A percentile compares a stretch with the other conserved stretches of the same genome.
These are phyloP conservation scores for Oreochromis niloticus DNA, from an alignment of 2,113 vertebrate species.

Conservation along the genomic window DNA sequence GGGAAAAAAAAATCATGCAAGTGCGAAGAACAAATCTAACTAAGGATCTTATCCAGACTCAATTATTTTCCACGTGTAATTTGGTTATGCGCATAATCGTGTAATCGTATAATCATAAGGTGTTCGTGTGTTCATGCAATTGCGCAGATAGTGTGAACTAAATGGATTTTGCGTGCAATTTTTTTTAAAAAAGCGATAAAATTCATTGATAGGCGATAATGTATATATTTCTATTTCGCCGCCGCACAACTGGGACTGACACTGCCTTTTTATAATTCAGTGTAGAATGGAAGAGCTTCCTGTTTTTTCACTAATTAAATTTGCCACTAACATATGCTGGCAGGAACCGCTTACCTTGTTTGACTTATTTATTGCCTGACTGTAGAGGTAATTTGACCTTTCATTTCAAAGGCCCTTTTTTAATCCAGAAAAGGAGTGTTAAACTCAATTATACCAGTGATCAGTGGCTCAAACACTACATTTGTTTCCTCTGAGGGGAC, in stretches of 20 bases:
- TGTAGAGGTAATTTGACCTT: constrained; percentile 77
- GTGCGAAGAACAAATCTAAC: neutral
- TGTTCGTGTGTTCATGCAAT: neutral
- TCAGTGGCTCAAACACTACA: constrained; percentile 76
- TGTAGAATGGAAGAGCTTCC: constrained; percentile 53
- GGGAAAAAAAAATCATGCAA: constrained; percentile 18
- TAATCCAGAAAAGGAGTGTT: constrained; percentile 73
- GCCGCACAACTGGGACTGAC: neutral
- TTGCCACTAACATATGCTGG: constrained; percentile 72
- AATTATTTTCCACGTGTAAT: neutral
- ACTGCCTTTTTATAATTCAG: constrained; percentile 24
- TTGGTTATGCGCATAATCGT: neutral
- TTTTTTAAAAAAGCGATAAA: neutral
- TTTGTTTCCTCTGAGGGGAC: constrained; percentile 69
- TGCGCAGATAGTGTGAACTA: neutral
- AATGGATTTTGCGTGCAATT: neutral
- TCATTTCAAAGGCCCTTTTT: constrained; percentile 72
- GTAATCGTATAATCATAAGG: neutral
- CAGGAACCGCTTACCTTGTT: constrained; percentile 76
- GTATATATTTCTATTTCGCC: constrained; percentile 1
- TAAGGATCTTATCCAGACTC: neutral
- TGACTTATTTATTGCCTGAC: constrained; percentile 80
- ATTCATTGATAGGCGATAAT: neutral
- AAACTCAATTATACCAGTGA: constrained; percentile 76
- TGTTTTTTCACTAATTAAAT: constrained; percentile 76